Evolutionary conservation across 2,113 vertebrate species (phyloP).

Genomic region (Gopherus evgoodei): DNA sequence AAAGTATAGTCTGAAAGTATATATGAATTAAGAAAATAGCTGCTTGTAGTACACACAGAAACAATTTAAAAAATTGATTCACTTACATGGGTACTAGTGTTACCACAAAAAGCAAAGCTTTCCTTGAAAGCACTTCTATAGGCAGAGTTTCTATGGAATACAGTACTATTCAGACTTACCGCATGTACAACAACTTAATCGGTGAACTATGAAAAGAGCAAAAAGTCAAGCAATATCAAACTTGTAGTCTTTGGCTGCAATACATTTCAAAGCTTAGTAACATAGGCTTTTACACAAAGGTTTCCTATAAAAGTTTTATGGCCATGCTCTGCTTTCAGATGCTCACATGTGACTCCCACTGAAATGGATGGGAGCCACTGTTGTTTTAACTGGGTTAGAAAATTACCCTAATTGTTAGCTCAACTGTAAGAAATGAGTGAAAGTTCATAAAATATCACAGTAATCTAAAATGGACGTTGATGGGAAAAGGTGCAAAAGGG

Average conservation of each 20-base stretch:
- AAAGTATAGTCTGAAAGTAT: slow-evolving; percentile 8
- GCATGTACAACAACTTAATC: background rate
- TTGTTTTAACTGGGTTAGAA: too few relatives aligned
- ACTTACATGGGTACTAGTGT: background rate
- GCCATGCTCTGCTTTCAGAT: background rate
- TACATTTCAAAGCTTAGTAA: background rate
- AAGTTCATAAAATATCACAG: too few relatives aligned
- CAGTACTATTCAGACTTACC: background rate
- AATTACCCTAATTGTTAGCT: too few relatives aligned
- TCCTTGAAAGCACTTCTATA: background rate
- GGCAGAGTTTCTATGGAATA: background rate
- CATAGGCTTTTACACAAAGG: background rate
- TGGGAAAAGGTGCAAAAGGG: too few relatives aligned
- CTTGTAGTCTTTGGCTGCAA: background rate
- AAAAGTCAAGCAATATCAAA: background rate
- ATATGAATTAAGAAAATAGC: slow-evolving; percentile 35
- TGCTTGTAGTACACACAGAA: background rate
- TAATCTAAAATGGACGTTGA: too few relatives aligned
- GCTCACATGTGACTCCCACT: background rate
- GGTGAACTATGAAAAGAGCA: background rate
- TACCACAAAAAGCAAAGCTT: background rate
- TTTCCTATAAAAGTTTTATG: background rate
- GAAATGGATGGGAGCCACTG: background rate
- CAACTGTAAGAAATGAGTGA: too few relatives aligned
- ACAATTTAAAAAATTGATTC: background rate